Percentiles rank a stretch among this genome's conserved stretches.
Conservation (phyloP, 2,113 vertebrate genomes). For the Gallinago media region DNA sequence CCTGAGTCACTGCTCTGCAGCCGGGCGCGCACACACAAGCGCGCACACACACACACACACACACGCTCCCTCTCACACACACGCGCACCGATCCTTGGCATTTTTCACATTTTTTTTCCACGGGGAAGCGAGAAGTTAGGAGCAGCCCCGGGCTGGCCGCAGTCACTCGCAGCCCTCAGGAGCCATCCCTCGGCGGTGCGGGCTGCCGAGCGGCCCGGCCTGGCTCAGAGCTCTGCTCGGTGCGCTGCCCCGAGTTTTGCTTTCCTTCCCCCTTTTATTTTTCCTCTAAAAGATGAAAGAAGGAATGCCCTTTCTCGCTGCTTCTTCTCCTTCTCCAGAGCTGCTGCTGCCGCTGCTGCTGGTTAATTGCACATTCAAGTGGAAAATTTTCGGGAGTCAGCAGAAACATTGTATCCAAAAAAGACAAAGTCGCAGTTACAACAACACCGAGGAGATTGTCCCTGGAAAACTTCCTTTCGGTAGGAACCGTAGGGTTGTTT, state of each 20-base stretch:
- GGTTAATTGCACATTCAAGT: constrained; percentile 88
- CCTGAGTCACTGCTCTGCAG: constrained; percentile 69
- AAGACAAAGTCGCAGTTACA: constrained; percentile 91
- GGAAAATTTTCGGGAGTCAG: constrained; percentile 91
- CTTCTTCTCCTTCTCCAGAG: constrained; percentile 86
- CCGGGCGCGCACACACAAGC: constrained; percentile 39
- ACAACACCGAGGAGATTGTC: constrained; percentile 78
- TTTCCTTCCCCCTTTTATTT: neutral
- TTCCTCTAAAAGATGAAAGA: constrained; percentile 84
- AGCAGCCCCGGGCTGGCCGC: constrained; percentile 63
- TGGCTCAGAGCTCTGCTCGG: neutral
- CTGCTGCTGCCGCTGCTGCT: constrained; percentile 84
- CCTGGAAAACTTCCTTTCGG: constrained; percentile 84
- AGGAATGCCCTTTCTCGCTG: constrained; percentile 84
- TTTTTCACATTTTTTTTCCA: constrained; percentile 87
- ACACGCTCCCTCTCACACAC: neutral
- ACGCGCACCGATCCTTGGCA: constrained; percentile 78
- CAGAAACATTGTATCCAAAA: constrained; percentile 87
- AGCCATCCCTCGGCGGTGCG: neutral
- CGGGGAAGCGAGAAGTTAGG: constrained; percentile 76
- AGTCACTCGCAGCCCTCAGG: neutral
- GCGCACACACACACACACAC: neutral
- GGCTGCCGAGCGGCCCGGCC: constrained; percentile 19
- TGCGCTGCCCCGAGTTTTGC: neutral
- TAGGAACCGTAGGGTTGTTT: constrained; percentile 70